Evolutionary conservation across 1,140 invertebrate genomes (phyloP), one percentile per base, ranked within the genome.

Genomic region (Sogatella furcifera): DNA sequence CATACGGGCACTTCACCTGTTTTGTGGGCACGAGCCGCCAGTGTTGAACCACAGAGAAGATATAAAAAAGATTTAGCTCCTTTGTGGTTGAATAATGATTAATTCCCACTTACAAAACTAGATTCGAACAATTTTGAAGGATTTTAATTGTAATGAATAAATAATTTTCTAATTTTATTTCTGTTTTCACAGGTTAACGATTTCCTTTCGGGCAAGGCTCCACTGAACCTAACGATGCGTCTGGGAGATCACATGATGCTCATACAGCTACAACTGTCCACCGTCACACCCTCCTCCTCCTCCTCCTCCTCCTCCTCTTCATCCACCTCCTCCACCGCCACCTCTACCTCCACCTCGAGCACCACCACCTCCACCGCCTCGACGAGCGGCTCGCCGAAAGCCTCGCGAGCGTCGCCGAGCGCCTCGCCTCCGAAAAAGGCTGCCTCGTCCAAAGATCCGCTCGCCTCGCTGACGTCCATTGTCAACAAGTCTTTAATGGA

Each of bases 171-270:
- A 28, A 2, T 6, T 28, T 4, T 28, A 15, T 31, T 24, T 58
- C 2, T 42, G 22, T 65, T 57, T 62, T 70, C 72, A 5, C 77
- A 86, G 78, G 92, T 97, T 60, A 94, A 93, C 77, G 92, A 95
- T 74, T 96, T 97, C 72, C 78, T 97, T 11, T 92, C 89, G 70
- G 92, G 93, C 43, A 92, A 93, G 73, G 91, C 91, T 24, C 94
- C 94, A 14, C 75, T 97, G 22, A 95, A 95, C 74, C 77, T 97
- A 53, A 95, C 91, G 43, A 95, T 96, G 90, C 82, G 92, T 60
- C 77, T 96, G 13, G 92, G 92, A 21, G 92, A 96, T 72, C 92
- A 96, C 76, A 94, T 96, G 89, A 95, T 96, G 92, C 80, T 96
- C 58, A 95, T 97, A 59, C 92, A 96, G 73, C 77, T 96, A 42